Base-by-base conservation (phyloP, 53 echinoderm and acorn worm genomes). In the Crossaster papposus region DNA sequence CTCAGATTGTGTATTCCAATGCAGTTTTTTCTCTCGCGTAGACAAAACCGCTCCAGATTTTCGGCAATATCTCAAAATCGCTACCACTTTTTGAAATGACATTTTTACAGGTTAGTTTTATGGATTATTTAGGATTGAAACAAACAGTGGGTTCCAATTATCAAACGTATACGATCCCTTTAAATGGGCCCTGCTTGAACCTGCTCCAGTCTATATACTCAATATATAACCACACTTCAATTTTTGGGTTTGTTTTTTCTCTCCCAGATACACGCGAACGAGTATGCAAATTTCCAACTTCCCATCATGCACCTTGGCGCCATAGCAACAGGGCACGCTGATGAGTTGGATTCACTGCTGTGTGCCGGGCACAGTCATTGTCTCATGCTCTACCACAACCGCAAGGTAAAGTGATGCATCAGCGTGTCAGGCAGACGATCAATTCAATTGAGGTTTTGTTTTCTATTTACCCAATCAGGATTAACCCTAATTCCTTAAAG, bases 241-340 rank as follows among this genome's bases (percentile, higher is more conserved):
- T 83, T 17, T n/a, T 17, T n/a, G n/a, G n/a, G n/a, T n/a, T n/a
- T n/a, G 5, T 13, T 36, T 77, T 83, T 22, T 70, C 30, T 78
- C 2, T 54, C 81, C 4, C 70, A 99, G 99, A 92, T 99, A 65
- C 91, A 92, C 70, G 85, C 77, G 58, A 75, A 80, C 31, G 91
- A 95, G 54, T 98, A 95, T 88, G 95, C 93, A 54, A 99, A 93
- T 82, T 82, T 99, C 50, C 93, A 94, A 51, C 75, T 99, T 89
- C 99, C 99, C 73, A 94, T 99, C 85, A 99, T 91, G 79, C 96
- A 99, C 83, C 92, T 99, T 79, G 90, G 82, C 18, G 33, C 83
- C 74, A 83, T 99, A 65, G 92, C 99, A 91, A 92, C 97, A 80
- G 90, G 92, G 0, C 92, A 92, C 22, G 89, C 89, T 74, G 97